Evolutionary conservation across 2,797 vertebrate species (phyloP), one percentile per base, ranked within the genome.

Genomic region (Tragopan temminckii): DNA sequence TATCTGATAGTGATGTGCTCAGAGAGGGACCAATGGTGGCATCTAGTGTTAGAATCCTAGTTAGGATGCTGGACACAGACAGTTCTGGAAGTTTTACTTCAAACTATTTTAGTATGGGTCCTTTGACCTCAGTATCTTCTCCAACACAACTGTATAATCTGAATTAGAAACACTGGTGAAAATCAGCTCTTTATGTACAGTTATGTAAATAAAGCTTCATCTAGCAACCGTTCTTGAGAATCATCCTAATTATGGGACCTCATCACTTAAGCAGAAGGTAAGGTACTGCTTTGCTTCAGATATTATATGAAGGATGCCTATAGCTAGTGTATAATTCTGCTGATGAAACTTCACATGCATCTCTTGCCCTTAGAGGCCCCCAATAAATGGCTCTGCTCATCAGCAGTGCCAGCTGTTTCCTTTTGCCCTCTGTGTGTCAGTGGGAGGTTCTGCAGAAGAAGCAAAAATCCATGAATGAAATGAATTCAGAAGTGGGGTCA

Each of bases 171-270:
- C 36, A 10, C 64, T 43, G 76, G 70, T 78, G 85, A 72, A 90
- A 88, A 89, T 42, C 50, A 78, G 45, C 68, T 89, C 59, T 91
- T 84, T 16, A 76, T 55, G 67, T 4, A 81, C n/a, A 64, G 76
- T 72, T 91, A 82, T 84, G 79, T 93, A 84, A 88, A 95, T 94
- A 68, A 95, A 85, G 71, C 48, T 46, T 70, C 57, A 79, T 63
- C 57, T 85, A 43, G 33, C 77, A 64, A 66, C 80, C 19, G 35
- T 78, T 48, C 94, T 94, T 59, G 84, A 93, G 87, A 92, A 90
- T 80, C 33, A 58, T 86, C 50, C 87, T 87, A 70, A 93, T 95
- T 93, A 80, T 21, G 52, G 35, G 82, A 68, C 66, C 83, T 94
- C 13, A 21, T 88, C 5, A 38, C 12, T 88, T 81, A 94, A 94